Percentiles rank a stretch among this genome's conserved stretches.
Evolutionary conservation across 2,888 invertebrate genomes (phyloP).

Genomic region (Drosophila peninsularis): DNA sequence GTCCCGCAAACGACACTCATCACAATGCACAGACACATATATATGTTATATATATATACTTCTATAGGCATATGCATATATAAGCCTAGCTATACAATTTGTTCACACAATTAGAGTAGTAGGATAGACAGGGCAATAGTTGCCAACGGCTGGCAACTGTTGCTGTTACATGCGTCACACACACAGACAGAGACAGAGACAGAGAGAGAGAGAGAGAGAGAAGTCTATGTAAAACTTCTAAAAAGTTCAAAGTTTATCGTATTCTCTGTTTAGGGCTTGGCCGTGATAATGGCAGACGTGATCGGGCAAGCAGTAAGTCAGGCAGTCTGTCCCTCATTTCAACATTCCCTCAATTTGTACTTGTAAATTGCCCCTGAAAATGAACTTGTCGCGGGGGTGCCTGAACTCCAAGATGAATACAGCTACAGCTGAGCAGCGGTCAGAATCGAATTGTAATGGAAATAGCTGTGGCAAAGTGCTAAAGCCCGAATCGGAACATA

Average conservation of each 20-base stretch:
- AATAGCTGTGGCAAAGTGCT: background rate
- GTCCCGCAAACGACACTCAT: slow-evolving; percentile 51
- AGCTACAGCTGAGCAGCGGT: background rate
- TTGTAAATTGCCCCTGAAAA: slow-evolving; percentile 66
- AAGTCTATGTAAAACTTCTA: slow-evolving; percentile 27
- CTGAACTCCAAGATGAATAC: slow-evolving; percentile 39
- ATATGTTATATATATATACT: too few relatives aligned
- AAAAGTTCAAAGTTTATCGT: slow-evolving; percentile 77
- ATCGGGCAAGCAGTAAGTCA: background rate
- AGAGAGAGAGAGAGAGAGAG: too few relatives aligned
- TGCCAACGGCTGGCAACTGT: slow-evolving; percentile 47
- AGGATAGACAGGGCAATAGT: slow-evolving; percentile 18
- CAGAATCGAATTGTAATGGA: background rate
- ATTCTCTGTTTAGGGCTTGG: slow-evolving; percentile 58
- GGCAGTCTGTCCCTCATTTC: slow-evolving; percentile 5
- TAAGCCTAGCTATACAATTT: slow-evolving; percentile 41
- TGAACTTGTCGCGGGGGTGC: slow-evolving; percentile 35
- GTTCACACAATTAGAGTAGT: slow-evolving; percentile 64
- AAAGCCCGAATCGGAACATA: background rate
- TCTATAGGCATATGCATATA: background rate
- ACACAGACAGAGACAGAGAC: background rate
- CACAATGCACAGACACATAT: slow-evolving; percentile 30
- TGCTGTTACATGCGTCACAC: slow-evolving; percentile 53
- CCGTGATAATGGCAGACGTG: slow-evolving; percentile 71
- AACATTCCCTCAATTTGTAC: slow-evolving; percentile 57